Evolutionary conservation across 2,888 invertebrate species (phyloP).

Genomic region (Graphium colonna): DNA sequence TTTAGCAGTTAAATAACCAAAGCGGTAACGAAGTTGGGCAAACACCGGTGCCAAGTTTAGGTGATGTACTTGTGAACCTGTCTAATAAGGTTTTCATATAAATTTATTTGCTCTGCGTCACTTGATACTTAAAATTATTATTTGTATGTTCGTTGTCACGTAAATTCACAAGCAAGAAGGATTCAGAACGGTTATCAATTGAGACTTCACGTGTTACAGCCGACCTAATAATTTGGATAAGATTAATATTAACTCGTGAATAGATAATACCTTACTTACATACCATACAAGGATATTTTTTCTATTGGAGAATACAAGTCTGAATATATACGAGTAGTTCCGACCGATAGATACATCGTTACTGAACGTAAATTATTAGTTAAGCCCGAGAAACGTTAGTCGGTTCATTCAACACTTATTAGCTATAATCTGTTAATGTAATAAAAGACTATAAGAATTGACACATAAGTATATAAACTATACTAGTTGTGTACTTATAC

Average conservation of each 20-base stretch:
- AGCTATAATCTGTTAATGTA: conserved; percentile 76
- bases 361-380: conserved; percentile 42
- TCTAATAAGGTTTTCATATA: conserved; percentile 17
- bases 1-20: conserved; percentile 12
- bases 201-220: conserved; percentile 15
- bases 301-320: conserved; percentile 19
- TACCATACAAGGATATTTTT: conserved; percentile 10
- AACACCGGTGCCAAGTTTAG: conserved; percentile 7
- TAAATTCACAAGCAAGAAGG: conserved; percentile 41
- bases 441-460: conserved; percentile 81
- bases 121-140: conserved; percentile 46
- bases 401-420: conserved; percentile 78
- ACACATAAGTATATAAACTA: conserved; percentile 82
- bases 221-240: conserved; percentile 29
- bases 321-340: conserved; percentile 13
- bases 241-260: conserved; percentile 26
- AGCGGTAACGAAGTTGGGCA: conserved; percentile 3
- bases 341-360: conserved; percentile 10
- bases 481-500: conserved; percentile 79
- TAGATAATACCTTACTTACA: conserved; percentile 21
- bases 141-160: conserved; percentile 65
- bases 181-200: conserved; percentile 30
- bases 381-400: conserved; percentile 64
- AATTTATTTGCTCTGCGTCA: conserved; percentile 10
- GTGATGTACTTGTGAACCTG: conserved; percentile 13